Conservation (phyloP, 2,888 invertebrate genomes). For the Pandemis corylana region DNA sequence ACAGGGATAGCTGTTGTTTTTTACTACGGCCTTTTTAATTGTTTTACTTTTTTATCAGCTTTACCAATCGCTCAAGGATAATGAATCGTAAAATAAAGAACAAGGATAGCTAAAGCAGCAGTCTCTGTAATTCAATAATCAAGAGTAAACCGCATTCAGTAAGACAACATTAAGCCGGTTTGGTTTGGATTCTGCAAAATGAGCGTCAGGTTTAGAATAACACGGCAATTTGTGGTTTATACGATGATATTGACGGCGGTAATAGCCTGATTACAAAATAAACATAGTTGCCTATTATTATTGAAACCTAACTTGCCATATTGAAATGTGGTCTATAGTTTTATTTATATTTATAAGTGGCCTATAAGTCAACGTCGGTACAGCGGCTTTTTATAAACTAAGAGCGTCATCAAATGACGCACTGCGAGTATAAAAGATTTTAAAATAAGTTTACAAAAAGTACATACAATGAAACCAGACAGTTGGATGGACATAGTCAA, state of each 20-base stretch:
- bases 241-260: constrained; percentile 3
- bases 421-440: constrained; percentile 31
- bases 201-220: background rate
- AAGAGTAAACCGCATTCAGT: background rate
- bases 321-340: background rate
- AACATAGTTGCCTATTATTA: background rate
- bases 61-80: background rate
- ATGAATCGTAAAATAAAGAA: background rate
- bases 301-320: background rate
- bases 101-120: background rate
- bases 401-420: constrained; percentile 39
- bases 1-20: constrained; percentile 1
- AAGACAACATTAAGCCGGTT: background rate
- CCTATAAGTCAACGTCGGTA: constrained; percentile 32
- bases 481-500: constrained; percentile 10
- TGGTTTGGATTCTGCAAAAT: background rate
- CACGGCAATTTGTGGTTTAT: background rate
- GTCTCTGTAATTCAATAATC: background rate
- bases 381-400: constrained; percentile 33
- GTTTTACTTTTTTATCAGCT: background rate
- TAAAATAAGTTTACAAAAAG: constrained; percentile 16
- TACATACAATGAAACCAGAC: constrained; percentile 13
- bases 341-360: constrained; percentile 25
- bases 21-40: constrained; percentile 1
- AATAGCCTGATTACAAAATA: constrained; percentile 1